Conservation (phyloP, 2,888 invertebrate genomes). For the Mesochorus sp. region DNA sequence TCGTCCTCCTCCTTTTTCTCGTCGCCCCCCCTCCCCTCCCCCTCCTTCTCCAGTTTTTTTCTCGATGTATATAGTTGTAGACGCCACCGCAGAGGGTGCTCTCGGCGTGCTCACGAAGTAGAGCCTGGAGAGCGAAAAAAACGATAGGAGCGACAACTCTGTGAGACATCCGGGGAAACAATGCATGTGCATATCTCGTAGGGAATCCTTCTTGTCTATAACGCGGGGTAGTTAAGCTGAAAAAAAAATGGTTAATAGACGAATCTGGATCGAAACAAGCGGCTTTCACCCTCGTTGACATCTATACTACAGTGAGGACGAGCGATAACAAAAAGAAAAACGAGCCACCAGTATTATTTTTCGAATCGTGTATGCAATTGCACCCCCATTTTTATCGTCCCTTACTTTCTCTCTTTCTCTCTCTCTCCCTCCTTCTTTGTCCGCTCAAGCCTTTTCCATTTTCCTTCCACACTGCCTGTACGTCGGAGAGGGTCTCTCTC, state of each 20-base stretch:
- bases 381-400: conserved; percentile 28
- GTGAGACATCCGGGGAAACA: conserved; percentile 3
- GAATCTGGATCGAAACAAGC: too few relatives aligned
- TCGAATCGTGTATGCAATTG: too few relatives aligned
- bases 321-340: neutral
- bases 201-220: conserved; percentile 35
- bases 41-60: neutral
- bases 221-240: conserved; percentile 73
- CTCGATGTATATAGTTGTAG: conserved; percentile 21
- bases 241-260: too few relatives aligned
- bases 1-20: conserved; percentile 14
- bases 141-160: conserved; percentile 19
- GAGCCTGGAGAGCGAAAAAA: conserved; percentile 51
- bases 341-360: too few relatives aligned
- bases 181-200: neutral
- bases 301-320: too few relatives aligned
- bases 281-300: too few relatives aligned
- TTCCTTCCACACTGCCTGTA: conserved; percentile 9
- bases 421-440: too few relatives aligned
- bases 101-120: neutral
- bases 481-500: conserved; percentile 47
- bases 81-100: conserved; percentile 42
- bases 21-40: neutral
- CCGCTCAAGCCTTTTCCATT: too few relatives aligned
- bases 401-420: conserved; percentile 42